Conservation (phyloP, 1,140 invertebrate species). For the Mesaphorura yosii region DNA sequence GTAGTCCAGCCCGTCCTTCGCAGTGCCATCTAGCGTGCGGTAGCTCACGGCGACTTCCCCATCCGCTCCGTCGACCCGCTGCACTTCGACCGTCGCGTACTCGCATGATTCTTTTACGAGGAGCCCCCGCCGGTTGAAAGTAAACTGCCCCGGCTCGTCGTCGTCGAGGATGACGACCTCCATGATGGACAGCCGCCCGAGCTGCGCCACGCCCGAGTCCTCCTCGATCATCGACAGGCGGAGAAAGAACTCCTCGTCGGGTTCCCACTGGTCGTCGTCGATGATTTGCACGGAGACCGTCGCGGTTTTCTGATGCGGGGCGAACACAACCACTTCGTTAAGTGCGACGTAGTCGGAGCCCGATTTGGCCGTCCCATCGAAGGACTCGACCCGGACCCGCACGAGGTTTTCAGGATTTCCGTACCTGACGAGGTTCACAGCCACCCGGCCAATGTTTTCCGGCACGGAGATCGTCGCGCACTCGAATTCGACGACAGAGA, state of each 20-base stretch:
- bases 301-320: constrained; percentile 40
- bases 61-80: constrained; percentile 46
- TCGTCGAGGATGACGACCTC: constrained; percentile 54
- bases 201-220: constrained; percentile 21
- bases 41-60: constrained; percentile 46
- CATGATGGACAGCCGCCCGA: constrained; percentile 47
- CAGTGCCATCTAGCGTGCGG: constrained; percentile 47
- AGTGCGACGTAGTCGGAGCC: constrained; percentile 44
- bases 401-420: constrained; percentile 42
- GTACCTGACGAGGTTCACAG: constrained; percentile 42
- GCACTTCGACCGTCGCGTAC: constrained; percentile 42
- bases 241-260: constrained; percentile 44
- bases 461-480: constrained; percentile 43
- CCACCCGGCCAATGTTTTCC: constrained; percentile 47
- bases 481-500: constrained; percentile 47
- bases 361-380: constrained; percentile 48
- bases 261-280: constrained; percentile 50
- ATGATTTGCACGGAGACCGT: constrained; percentile 48
- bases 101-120: constrained; percentile 51
- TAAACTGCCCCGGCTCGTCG: constrained; percentile 50
- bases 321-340: constrained; percentile 47
- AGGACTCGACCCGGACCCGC: constrained; percentile 47
- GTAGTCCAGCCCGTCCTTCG: constrained; percentile 43
- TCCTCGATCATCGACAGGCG: constrained; percentile 39
- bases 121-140: constrained; percentile 47